Evolutionary conservation across 2,113 vertebrate species (phyloP), one percentile per base, ranked within the genome.

Genomic region (Lamprologus sp.): DNA sequence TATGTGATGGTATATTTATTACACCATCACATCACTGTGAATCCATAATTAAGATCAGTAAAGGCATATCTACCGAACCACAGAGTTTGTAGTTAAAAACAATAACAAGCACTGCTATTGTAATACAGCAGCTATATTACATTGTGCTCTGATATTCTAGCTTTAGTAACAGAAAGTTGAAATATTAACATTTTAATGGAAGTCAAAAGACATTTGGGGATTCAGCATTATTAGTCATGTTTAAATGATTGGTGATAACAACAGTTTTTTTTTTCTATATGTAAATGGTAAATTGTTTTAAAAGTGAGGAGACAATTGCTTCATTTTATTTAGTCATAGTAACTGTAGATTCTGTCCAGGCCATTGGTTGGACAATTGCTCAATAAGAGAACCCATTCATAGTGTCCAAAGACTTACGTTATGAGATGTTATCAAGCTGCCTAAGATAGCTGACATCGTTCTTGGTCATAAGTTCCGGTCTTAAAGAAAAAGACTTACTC

Each of bases 1-100:
- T 42, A 23, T 73, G 68, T 70, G 65, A 70, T 23, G n/a, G 35
- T 68, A 40, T 68, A 23, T 40, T 40, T 40, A 33, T 33, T 60
- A 60, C 58, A 60, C 28, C 58, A 33, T 63, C 58, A 19, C 58
- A 63, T 63, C 28, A 63, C 58, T 19, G 28, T 63, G 58, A 63
- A 63, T 33, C 5, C 28, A 33, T 63, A 63, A 5, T 40, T 42
- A 40, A 23, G 0, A 23, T 42, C 11, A 42, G 3, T 42, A 23
- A 14, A 42, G 65, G 65, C 65, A 70, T 42, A 0, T 23, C 65
- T 23, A 68, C 33, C 7, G 0, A 68, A 0, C 0, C n/a, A 42
- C n/a, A 70, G 35, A 70, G 7, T 23, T 70, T 23, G n/a, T 23
- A 42, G 65, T 70, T 70, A 42, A 21, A 68, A 68, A 68, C 63